phyloP scores from a whole-genome alignment of 2,888 invertebrate genomes.

The Fragum fragum region DNA sequence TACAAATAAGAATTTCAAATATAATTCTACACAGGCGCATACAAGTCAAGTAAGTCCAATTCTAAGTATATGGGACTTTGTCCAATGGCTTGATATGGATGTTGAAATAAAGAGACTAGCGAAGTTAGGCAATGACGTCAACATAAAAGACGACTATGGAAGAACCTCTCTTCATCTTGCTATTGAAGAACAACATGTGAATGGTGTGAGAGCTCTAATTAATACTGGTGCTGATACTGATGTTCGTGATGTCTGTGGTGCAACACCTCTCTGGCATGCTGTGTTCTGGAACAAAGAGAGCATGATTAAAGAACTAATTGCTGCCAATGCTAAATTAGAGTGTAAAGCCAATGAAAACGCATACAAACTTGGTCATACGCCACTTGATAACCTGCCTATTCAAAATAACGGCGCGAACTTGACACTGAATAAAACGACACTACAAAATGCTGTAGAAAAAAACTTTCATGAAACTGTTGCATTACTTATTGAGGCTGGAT shows the following conservation, averaged over 20 bases:
- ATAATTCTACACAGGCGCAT: background rate
- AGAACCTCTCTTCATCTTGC: conserved; percentile 61
- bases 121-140: conserved; percentile 45
- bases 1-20: background rate
- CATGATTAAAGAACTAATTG: conserved; percentile 63
- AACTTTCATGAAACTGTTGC: conserved; percentile 43
- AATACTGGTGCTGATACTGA: conserved; percentile 59
- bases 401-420: background rate
- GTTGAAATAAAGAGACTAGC: conserved; percentile 47
- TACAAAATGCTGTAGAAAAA: conserved; percentile 52
- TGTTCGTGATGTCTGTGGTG: conserved; percentile 46
- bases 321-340: conserved; percentile 61
- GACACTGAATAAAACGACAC: conserved; percentile 33
- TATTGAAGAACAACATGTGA: conserved; percentile 62
- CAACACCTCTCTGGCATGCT: conserved; percentile 67
- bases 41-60: conserved; percentile 32
- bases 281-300: conserved; percentile 67
- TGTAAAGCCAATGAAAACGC: conserved; percentile 55
- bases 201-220: conserved; percentile 50
- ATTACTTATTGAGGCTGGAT: conserved; percentile 58
- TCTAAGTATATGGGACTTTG: conserved; percentile 59
- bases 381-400: conserved; percentile 11
- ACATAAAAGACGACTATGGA: conserved; percentile 47
- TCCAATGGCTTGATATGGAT: conserved; percentile 62
- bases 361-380: conserved; percentile 60